Percentiles rank a stretch among this genome's conserved stretches.
Conservation (phyloP, 1,140 invertebrate species). For the Cyclina sinensis region DNA sequence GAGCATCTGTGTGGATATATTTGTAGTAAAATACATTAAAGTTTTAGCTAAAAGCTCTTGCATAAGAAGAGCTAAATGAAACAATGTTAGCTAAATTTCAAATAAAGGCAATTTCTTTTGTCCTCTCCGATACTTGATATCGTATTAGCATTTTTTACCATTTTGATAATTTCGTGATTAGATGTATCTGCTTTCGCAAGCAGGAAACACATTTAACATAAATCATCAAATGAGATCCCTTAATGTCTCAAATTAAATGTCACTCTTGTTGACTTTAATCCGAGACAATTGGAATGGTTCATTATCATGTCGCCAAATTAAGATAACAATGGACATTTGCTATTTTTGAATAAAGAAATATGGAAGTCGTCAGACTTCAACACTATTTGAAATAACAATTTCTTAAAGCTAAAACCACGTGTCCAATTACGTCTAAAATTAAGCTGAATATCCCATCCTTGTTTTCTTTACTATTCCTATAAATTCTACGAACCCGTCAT, state of each 20-base stretch:
- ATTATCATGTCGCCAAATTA: background rate
- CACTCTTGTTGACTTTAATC: background rate
- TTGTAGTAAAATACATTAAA: too few relatives aligned
- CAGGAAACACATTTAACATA: too few relatives aligned
- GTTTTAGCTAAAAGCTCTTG: too few relatives aligned
- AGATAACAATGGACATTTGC: background rate
- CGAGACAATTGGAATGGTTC: background rate
- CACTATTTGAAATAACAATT: background rate
- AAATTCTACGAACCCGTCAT: background rate
- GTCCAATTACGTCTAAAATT: slow-evolving; percentile 13
- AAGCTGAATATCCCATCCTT: slow-evolving; percentile 3
- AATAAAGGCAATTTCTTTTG: too few relatives aligned
- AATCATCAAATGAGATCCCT: background rate
- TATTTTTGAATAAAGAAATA: background rate
- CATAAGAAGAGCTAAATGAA: too few relatives aligned
- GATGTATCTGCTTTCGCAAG: too few relatives aligned
- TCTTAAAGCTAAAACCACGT: background rate
- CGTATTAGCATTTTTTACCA: too few relatives aligned
- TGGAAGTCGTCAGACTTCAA: background rate
- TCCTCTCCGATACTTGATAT: too few relatives aligned
- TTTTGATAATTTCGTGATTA: too few relatives aligned
- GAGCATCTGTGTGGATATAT: too few relatives aligned
- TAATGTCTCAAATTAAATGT: background rate
- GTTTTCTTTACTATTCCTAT: background rate
- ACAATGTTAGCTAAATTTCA: too few relatives aligned